Base-by-base conservation (phyloP, 2,797 vertebrate species). In the Spondyliosoma cantharus region DNA sequence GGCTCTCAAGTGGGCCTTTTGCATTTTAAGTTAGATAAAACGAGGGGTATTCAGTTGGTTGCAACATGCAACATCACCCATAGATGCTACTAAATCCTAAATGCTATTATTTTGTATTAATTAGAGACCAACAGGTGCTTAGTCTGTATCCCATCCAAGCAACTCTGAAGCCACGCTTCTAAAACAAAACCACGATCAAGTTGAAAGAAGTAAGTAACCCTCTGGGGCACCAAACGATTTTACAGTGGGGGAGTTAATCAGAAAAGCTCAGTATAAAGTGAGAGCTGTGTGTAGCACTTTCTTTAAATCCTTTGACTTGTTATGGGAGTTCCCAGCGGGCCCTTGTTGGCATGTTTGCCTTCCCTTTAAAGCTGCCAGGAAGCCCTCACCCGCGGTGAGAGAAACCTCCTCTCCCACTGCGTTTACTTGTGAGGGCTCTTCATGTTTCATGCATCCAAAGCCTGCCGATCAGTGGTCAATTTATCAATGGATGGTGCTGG, bases 401-500 rank as follows among this genome's bases (percentile, higher is more conserved):
- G 45, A 65, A 71, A 65, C 60, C 59, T 0, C 46, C 16, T 49
- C 69, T 77, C 70, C 37, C 57, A 57, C 42, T 1, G 16, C n/a
- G 54, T 79, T 74, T 45, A 76, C 75, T 75, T 70, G 46, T 52
- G 1, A 75, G 16, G 73, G 54, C 17, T 52, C 19, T 53, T 72
- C 48, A 24, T 65, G 49, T 57, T 78, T 78, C 25, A 25, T 61
- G 58, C 29, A 74, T 80, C 72, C 42, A 62, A 76, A 83, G 74
- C n/a, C 25, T 29, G 8, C 49, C 14, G 50, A 84, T 83, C 58
- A 69, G 60, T 45, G 58, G 60, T 82, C 19, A 59, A 87, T 90
- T 86, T 49, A 73, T 87, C 76, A 79, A 52, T 25, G 17, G 46
- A 48, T 49, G 27, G 27, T 45, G 70, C 59, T 62, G 65, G 67